Base-by-base conservation (phyloP, 2,888 invertebrate species). In the Troglohyphantes excavatus region DNA sequence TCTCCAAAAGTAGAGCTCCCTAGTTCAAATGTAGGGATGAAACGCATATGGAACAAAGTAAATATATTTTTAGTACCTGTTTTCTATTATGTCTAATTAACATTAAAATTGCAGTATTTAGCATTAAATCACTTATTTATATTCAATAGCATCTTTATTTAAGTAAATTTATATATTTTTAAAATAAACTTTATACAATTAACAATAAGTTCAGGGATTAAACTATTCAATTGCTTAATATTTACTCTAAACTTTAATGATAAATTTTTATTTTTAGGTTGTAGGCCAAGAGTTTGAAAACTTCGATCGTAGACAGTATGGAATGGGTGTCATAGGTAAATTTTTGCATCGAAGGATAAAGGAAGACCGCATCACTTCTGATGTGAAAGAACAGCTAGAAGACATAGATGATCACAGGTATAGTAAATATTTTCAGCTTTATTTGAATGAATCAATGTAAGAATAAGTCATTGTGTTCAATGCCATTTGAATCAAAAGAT, bases 271-370 rank as follows among this genome's bases (percentile, higher is more conserved):
- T 81, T 39, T 72, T 9, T 29, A 91, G 85, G 92, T 97, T 92
- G 95, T 98, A 86, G 97, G 97, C 93, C 96, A 97, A n/a, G 96
- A 97, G 19, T 95, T 97, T 91, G 98, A 98, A 93, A 98, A 98
- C 94, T 97, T 97, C 21, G 96, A 98, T 93, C 95, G 98, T 91
- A 95, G 98, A 92, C 96, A 96, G 93, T 97, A 96, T 93, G 96
- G 97, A 92, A 95, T 96, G 96, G 96, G 97, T 92, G 95, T 97
- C 94, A 95, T 97, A 81, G 97, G 97, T 72, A 95, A 96, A 92
- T 95, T 96, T 93, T 96, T 97, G 93, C 95, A 96, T 95, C 96
- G 93, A 43, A 93, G 93, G 73, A 92, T 93, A 82, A 92, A 93
- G 93, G 93, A 93, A 91, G 93, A 93, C 67, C 91, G 86, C 95